Conservation (phyloP, 2,888 invertebrate genomes). For the Heliconius ethilla region DNA sequence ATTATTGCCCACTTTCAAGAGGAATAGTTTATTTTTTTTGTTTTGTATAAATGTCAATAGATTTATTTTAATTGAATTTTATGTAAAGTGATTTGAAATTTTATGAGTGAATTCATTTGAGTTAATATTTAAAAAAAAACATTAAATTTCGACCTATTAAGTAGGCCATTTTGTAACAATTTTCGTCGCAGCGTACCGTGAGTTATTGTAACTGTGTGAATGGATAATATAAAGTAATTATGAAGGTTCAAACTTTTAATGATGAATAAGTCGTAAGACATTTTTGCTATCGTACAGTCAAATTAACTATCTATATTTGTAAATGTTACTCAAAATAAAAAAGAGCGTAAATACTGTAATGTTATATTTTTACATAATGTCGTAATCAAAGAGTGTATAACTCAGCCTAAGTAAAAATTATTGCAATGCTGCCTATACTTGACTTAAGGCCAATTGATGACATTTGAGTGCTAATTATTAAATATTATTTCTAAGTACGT, state of each 20-base stretch:
- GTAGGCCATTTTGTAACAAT: neutral
- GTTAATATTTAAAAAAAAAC: neutral
- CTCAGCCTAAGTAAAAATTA: neutral
- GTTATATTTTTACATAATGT: neutral
- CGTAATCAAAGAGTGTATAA: neutral
- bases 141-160: neutral
- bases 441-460: neutral
- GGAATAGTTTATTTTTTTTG: neutral
- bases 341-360: neutral
- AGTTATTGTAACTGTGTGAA: neutral
- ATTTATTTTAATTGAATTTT: neutral
- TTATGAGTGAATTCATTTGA: too few species aligned
- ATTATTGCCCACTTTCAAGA: too few species aligned
- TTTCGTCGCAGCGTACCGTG: neutral
- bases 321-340: neutral
- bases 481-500: neutral
- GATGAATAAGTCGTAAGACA: neutral
- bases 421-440: neutral
- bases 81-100: neutral
- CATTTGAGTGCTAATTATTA: neutral
- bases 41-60: neutral
- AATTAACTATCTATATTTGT: neutral
- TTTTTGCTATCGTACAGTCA: neutral
- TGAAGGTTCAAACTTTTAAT: neutral
- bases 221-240: neutral